Conservation (phyloP, 1,140 invertebrate genomes). For the Papilio polytes region DNA sequence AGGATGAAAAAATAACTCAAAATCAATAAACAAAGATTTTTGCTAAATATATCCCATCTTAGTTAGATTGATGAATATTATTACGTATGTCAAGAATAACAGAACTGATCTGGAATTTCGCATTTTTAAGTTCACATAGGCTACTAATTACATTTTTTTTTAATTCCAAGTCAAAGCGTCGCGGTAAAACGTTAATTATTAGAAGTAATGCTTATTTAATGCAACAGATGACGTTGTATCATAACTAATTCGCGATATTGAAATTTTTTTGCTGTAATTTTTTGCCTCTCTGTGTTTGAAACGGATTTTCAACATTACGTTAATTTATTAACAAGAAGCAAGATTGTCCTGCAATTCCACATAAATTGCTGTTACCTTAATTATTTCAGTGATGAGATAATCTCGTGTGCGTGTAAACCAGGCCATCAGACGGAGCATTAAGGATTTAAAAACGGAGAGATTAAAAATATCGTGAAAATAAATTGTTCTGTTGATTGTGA, state of each 20-base stretch:
- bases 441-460: slow-evolving; percentile 1
- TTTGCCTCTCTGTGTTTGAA: background rate
- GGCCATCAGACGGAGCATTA: slow-evolving; percentile 16
- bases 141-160: too few relatives aligned
- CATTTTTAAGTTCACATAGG: too few relatives aligned
- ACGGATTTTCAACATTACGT: background rate
- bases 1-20: background rate
- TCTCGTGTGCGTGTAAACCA: slow-evolving; percentile 5
- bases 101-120: too few relatives aligned
- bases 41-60: too few relatives aligned
- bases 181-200: background rate
- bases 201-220: background rate
- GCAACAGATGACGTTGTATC: background rate
- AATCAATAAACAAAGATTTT: too few relatives aligned
- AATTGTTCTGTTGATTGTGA: background rate
- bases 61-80: too few relatives aligned
- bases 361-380: slow-evolving; percentile 3
- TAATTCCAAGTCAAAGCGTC: too few relatives aligned
- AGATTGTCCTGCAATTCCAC: background rate
- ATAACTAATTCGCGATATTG: background rate
- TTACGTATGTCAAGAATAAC: too few relatives aligned
- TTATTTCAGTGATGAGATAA: slow-evolving; percentile 3
- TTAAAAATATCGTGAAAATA: background rate
- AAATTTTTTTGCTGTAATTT: background rate
- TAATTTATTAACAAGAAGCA: background rate